Percentiles rank a stretch among this genome's conserved stretches.
Evolutionary conservation across 2,113 vertebrate genomes (phyloP).

Genomic region (Syrmaticus mikado): DNA sequence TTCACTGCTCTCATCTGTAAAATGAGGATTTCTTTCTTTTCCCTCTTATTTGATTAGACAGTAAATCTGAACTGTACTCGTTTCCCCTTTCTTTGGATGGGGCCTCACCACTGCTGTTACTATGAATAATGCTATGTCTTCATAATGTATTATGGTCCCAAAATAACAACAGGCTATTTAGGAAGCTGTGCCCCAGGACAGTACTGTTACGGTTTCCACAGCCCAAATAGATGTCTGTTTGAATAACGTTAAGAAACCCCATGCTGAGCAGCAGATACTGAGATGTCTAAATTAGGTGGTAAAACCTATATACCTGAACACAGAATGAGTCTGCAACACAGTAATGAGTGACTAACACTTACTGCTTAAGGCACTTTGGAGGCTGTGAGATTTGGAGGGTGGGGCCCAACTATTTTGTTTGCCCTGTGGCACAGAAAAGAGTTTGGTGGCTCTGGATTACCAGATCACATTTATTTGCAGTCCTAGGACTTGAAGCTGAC

Average conservation of each 20-base stretch:
- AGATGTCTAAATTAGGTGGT: background rate
- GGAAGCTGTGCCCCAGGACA: background rate
- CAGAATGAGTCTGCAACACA: background rate
- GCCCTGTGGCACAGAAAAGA: background rate
- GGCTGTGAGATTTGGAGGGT: background rate
- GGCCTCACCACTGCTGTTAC: background rate
- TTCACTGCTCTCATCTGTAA: background rate
- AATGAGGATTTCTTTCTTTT: background rate
- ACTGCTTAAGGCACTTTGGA: background rate
- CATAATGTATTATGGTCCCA: background rate
- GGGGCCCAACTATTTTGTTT: background rate
- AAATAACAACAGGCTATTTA: constrained; percentile 3
- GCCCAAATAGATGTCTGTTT: background rate
- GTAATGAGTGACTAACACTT: background rate
- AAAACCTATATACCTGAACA: background rate
- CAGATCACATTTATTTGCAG: background rate
- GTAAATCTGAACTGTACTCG: background rate
- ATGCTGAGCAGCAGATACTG: background rate
- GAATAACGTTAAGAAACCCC: background rate
- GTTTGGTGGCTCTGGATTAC: background rate
- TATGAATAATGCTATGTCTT: constrained; percentile 17
- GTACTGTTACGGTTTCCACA: background rate
- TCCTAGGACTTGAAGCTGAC: background rate
- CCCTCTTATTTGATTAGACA: background rate
- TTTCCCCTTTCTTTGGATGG: background rate